Evolutionary conservation across 2,888 invertebrate species (phyloP).

Genomic region (Myopa testacea): DNA sequence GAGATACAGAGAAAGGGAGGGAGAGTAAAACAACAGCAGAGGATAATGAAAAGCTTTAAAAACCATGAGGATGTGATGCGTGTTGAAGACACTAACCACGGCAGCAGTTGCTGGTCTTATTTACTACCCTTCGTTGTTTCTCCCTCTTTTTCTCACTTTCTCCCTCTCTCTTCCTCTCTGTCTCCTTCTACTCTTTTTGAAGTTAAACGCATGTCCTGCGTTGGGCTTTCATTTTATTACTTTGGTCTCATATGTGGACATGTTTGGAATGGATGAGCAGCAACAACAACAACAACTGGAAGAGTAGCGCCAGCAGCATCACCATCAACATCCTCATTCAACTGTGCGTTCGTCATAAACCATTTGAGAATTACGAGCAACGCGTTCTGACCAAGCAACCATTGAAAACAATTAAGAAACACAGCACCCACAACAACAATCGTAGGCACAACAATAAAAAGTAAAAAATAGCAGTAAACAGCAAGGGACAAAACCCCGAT

Average conservation of each 20-base stretch:
- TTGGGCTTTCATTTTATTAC: conserved; percentile 22
- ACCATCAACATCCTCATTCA: not conserved
- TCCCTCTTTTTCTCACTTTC: not conserved
- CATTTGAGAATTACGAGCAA: conserved; percentile 43
- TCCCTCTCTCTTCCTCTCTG: not conserved
- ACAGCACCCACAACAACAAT: not conserved
- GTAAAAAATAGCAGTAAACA: not conserved
- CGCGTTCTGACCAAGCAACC: conserved; percentile 10
- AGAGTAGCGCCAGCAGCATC: not conserved
- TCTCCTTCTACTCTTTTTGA: no score
- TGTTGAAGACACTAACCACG: not conserved
- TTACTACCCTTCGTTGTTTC: not conserved
- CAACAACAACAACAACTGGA: not conserved
- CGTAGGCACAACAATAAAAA: not conserved
- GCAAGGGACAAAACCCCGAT: not conserved
- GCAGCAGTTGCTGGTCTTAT: not conserved
- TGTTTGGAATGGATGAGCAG: conserved; percentile 13
- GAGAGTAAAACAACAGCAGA: not conserved
- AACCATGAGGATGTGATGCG: not conserved
- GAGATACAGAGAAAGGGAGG: not conserved
- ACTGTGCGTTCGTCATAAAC: conserved; percentile 30
- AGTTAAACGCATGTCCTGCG: not conserved
- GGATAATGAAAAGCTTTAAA: conserved; percentile 22
- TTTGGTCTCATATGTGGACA: conserved; percentile 18
- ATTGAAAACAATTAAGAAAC: conserved; percentile 29